Evolutionary conservation across 1,140 invertebrate genomes (phyloP).

Genomic region (Theocolax elegans): DNA sequence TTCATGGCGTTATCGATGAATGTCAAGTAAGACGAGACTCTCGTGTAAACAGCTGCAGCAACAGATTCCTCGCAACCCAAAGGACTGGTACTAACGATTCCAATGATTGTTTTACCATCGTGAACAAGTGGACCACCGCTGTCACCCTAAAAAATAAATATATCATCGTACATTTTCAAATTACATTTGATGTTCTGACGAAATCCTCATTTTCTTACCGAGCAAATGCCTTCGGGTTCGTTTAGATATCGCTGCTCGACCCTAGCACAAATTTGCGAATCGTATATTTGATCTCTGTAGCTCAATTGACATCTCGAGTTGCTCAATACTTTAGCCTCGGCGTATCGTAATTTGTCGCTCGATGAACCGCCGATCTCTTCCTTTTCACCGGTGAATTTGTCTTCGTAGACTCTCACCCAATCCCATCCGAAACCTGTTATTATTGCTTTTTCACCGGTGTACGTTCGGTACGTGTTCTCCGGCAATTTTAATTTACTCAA

Average conservation of each 20-base stretch:
- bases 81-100: background rate
- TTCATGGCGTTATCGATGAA: background rate
- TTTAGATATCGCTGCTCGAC: background rate
- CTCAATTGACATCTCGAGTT: background rate
- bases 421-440: background rate
- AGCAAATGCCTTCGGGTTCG: conserved; percentile 1
- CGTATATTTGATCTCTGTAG: background rate
- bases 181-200: too few species aligned
- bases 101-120: background rate
- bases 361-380: background rate
- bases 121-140: conserved; percentile 7
- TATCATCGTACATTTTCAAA: too few species aligned
- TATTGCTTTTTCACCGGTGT: background rate
- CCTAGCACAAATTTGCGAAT: background rate
- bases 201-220: background rate
- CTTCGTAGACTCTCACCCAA: background rate
- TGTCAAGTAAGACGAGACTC: background rate
- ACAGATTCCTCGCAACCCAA: background rate
- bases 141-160: background rate
- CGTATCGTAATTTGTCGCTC: background rate
- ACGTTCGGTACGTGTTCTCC: background rate
- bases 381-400: background rate
- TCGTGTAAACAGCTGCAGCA: background rate
- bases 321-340: background rate
- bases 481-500: too few species aligned